Base-by-base conservation (phyloP, 2,888 invertebrate species). In the Rhopalosiphum nymphaeae region DNA sequence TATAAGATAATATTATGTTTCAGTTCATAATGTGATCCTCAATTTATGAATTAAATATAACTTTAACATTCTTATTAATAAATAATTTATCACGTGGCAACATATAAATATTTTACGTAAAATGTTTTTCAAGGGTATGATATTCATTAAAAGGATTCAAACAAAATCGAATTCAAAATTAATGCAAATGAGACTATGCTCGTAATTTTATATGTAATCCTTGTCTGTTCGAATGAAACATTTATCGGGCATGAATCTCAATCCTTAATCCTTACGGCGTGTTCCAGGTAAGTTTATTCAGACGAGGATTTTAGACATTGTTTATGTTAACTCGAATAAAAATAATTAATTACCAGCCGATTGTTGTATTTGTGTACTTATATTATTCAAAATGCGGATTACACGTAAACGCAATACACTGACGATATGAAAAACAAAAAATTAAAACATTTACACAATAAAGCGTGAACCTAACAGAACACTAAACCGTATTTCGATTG, bases 81-180 rank as follows among this genome's bases (percentile, higher is more conserved):
- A 29, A 85, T 91, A 85, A 56, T 57, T 44, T 91, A 57, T 91
- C 44, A 25, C 57, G 46, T 85, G n/a, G 53, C 26, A 44, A 91
- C 29, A 29, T 85, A 56, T 85, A 91, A 91, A 91, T 57, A 85
- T 91, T 85, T 78, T 56, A 42, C 13, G 36, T 26, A 4, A 84
- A 84, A 91, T 42, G 42, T 84, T 91, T 84, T 91, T 85, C 53
- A 42, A 53, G 42, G 16, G 26, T 61, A 56, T 85, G 85, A 46
- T 36, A 87, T 46, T 86, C 57, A n/a, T 29, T 57, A 61, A 92
- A 57, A 92, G 57, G 91, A 86, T 87, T 61, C 36, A 46, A 49
- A 87, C 49, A 13, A 61, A 87, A 92, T 92, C 92, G 46, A 87
- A 49, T 87, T 61, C 61, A 61, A 49, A 92, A 92, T 61, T 61